phyloP scores from a whole-genome alignment of 2,113 vertebrate genomes.

The Corythaeola cristata region DNA sequence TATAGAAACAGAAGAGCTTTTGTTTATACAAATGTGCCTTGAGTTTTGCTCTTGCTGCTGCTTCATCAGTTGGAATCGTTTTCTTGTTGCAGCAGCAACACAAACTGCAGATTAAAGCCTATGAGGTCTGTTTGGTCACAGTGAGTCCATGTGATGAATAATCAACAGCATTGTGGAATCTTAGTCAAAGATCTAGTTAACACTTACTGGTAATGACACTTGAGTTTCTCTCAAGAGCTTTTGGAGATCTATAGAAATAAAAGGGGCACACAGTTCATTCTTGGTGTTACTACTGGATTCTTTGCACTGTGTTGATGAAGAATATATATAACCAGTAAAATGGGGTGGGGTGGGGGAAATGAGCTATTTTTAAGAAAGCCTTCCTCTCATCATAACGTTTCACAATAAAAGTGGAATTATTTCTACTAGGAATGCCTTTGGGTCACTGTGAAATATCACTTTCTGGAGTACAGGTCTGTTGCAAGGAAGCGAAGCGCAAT shows the following conservation, averaged over 20 bases:
- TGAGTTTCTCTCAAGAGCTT: not conserved
- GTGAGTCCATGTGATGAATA: not conserved
- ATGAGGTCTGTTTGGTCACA: not conserved
- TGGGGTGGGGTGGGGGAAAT: rapidly evolving
- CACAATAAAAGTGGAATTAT: not conserved
- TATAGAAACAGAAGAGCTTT: slow-evolving; percentile 32
- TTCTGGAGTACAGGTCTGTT: not conserved
- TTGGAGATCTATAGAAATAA: not conserved
- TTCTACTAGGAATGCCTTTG: not conserved
- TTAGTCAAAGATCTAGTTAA: not conserved
- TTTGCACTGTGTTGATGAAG: not conserved
- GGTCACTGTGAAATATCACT: not conserved
- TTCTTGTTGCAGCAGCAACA: not conserved
- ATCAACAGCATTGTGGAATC: not conserved
- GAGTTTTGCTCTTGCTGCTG: slow-evolving; percentile 43
- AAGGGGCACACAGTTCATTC: not conserved
- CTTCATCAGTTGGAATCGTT: not conserved
- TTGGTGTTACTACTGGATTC: not conserved
- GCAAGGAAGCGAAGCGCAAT: not conserved
- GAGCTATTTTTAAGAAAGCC: not conserved
- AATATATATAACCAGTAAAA: not conserved
- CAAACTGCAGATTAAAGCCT: not conserved
- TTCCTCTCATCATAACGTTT: not conserved
- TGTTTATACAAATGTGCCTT: slow-evolving; percentile 23
- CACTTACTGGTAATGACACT: not conserved